Conservation (phyloP, 2,888 invertebrate genomes). For the Nymphalis urticae region DNA sequence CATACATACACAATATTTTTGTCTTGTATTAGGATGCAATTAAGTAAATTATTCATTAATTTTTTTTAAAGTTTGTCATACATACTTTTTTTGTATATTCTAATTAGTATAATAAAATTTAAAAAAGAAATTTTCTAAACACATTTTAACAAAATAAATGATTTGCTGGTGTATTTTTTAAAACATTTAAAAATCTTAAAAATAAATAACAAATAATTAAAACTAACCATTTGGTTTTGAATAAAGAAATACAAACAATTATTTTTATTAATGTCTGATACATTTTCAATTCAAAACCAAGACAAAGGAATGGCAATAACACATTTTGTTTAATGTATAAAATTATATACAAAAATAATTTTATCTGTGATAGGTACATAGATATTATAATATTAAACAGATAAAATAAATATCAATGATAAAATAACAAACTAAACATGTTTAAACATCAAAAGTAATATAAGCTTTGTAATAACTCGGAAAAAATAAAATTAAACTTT, state of each 20-base stretch:
- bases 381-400: conserved; percentile 9
- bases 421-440: conserved; percentile 17
- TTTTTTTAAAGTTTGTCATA: neutral
- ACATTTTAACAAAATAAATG: conserved; percentile 2
- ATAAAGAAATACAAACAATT: conserved; percentile 28
- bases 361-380: conserved; percentile 14
- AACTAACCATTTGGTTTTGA: conserved; percentile 40
- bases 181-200: conserved; percentile 34
- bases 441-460: neutral
- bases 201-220: conserved; percentile 48
- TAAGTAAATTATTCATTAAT: neutral
- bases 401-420: conserved; percentile 19
- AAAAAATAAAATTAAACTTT: too few relatives aligned
- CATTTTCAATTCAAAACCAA: conserved; percentile 21
- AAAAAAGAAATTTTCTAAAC: neutral
- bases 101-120: neutral
- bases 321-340: conserved; percentile 21
- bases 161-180: neutral
- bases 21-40: neutral
- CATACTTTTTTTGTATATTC: neutral
- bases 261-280: neutral
- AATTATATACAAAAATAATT: conserved; percentile 24
- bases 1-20: neutral
- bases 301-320: conserved; percentile 30
- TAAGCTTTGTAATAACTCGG: too few relatives aligned